Evolutionary conservation across 2,113 vertebrate species (phyloP), one percentile per base, ranked within the genome.

Genomic region (Rhipidura dahli): DNA sequence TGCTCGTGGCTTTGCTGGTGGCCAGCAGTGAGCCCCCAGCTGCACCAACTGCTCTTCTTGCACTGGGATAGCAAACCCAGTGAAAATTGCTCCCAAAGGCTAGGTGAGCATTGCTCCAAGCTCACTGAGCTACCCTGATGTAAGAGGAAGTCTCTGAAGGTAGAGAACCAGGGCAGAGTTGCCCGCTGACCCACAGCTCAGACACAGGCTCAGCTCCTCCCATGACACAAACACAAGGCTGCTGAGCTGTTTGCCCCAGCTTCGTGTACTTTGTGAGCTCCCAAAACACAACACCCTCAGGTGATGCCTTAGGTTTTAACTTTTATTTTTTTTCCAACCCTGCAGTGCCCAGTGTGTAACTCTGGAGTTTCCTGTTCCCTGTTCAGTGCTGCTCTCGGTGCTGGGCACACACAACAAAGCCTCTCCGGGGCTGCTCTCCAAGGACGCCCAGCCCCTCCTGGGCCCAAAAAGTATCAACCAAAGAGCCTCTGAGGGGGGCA

Each of bases 21-120:
- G 5, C 18, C 27, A 69, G 23, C 23, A 63, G 30, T 0, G 1
- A 87, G 57, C 1, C 9, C 8, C 3, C 5, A 28, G 8, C 42
- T 49, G 50, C 59, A 12, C n/a, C 1, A 0, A 40, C 39, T 26
- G 23, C 7, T 37, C n/a, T 26, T 44, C 18, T 57, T 68, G 11
- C 57, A 7, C 35, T 75, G 23, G 47, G 24, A 27, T 0, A 1
- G 31, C 16, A 40, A 26, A 35, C 4, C 24, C 14, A 6, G 8
- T 17, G 44, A 33, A 59, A 78, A 26, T 2, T 17, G 8, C 5
- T 70, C 28, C 28, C 26, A n/a, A 28, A 40, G 64, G 3, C 31
- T 57, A 14, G 2, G 17, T 44, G 31, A 73, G 22, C 3, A 4
- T 23, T 57, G 6, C 9, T 37, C 7, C 51, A 59, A 50, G 30